phyloP scores from a whole-genome alignment of 2,797 vertebrate genomes.

The Poeciliopsis turneri region DNA sequence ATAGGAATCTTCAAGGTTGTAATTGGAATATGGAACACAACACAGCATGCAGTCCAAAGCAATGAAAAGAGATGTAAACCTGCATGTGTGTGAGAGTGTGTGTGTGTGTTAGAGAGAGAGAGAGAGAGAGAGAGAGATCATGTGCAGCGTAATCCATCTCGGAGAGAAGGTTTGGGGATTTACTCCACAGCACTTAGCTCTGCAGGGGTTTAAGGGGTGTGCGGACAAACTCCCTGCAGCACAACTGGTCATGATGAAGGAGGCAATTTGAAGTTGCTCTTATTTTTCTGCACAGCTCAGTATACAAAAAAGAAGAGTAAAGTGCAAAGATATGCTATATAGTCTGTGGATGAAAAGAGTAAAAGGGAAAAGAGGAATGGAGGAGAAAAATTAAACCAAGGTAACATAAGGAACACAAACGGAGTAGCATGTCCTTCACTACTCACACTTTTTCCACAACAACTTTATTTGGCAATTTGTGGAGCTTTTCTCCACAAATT shows the following conservation, averaged over 20 bases:
- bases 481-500: slow-evolving; percentile 20
- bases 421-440: slow-evolving; percentile 24
- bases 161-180: slow-evolving; percentile 61
- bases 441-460: slow-evolving; percentile 21
- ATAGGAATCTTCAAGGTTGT: slow-evolving; percentile 50
- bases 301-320: slow-evolving; percentile 28
- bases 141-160: slow-evolving; percentile 51
- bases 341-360: slow-evolving; percentile 14
- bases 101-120: not conserved
- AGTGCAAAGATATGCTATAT: slow-evolving; percentile 32
- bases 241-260: slow-evolving; percentile 50
- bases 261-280: slow-evolving; percentile 51
- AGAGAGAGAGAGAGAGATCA: slow-evolving; percentile 4
- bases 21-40: slow-evolving; percentile 52
- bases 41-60: slow-evolving; percentile 55
- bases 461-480: slow-evolving; percentile 14
- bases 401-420: not conserved
- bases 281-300: slow-evolving; percentile 29
- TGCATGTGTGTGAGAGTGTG: not conserved
- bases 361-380: not conserved
- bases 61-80: slow-evolving; percentile 51
- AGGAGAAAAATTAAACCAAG: not conserved
- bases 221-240: slow-evolving; percentile 45
- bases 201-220: slow-evolving; percentile 37
- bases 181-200: slow-evolving; percentile 54